phyloP scores from a whole-genome alignment of 2,888 invertebrate genomes.

The Himalopsyche tibetana region DNA sequence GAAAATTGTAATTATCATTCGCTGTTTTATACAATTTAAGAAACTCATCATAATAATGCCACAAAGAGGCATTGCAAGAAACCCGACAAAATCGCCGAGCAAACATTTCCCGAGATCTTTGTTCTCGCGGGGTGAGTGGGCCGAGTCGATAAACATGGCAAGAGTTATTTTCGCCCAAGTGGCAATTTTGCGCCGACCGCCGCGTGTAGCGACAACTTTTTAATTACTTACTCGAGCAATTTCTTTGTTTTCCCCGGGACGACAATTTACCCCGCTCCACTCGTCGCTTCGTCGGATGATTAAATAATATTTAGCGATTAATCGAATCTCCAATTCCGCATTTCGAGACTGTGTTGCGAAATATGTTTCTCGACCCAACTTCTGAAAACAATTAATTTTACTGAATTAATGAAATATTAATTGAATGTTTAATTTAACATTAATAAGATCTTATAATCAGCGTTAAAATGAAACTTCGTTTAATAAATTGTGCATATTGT shows the following conservation, averaged over 20 bases:
- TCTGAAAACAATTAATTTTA: not conserved
- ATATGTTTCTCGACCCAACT: not conserved
- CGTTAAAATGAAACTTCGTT: too few species aligned
- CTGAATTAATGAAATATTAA: not conserved
- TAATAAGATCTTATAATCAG: too few species aligned
- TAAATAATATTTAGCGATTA: constrained; percentile 41
- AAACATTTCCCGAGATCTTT: not conserved
- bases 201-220: constrained; percentile 55
- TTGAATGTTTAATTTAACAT: too few species aligned
- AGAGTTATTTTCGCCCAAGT: constrained; percentile 53
- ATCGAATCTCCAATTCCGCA: constrained; percentile 1
- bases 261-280: not conserved
- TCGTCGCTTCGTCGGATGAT: not conserved
- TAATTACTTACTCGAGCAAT: constrained; percentile 57
- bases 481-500: too few species aligned
- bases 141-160: not conserved
- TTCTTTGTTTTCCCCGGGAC: constrained; percentile 51
- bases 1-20: too few species aligned
- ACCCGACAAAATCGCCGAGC: not conserved
- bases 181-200: constrained; percentile 53
- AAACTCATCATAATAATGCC: too few species aligned
- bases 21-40: too few species aligned
- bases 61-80: not conserved
- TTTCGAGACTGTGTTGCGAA: not conserved
- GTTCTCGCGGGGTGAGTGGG: not conserved